Evolutionary conservation across 2,113 vertebrate genomes (phyloP).

Genomic region (Craseonycteris thonglongyai): DNA sequence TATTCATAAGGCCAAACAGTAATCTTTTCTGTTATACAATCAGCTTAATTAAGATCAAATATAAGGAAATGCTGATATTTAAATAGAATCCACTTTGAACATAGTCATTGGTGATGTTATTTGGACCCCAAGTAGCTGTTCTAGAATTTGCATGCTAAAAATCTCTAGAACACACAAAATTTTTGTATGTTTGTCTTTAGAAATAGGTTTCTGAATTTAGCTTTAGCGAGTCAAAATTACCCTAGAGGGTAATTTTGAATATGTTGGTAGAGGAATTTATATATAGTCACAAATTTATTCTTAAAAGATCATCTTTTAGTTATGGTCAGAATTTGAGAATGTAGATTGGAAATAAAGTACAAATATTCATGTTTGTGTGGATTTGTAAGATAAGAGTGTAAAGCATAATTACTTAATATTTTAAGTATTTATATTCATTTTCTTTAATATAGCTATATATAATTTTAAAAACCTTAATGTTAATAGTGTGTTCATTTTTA

Average conservation of each 20-base stretch:
- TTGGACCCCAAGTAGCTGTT: constrained; percentile 62
- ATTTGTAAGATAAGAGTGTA: constrained; percentile 51
- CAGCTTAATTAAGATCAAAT: constrained; percentile 26
- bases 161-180: constrained; percentile 40
- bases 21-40: constrained; percentile 62
- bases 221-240: constrained; percentile 24
- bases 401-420: constrained; percentile 11
- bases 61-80: background rate
- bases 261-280: constrained; percentile 41
- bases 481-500: constrained; percentile 43
- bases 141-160: constrained; percentile 72
- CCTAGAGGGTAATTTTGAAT: constrained; percentile 43
- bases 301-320: constrained; percentile 44
- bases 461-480: constrained; percentile 53
- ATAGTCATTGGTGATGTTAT: constrained; percentile 44
- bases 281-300: constrained; percentile 47
- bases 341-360: constrained; percentile 41
- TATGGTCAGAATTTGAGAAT: constrained; percentile 48
- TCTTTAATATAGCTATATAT: constrained; percentile 41
- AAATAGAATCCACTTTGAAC: constrained; percentile 32
- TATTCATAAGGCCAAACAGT: constrained; percentile 61
- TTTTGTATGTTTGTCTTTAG: constrained; percentile 42
- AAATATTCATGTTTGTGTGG: constrained; percentile 55
- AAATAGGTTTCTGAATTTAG: constrained; percentile 49
- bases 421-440: constrained; percentile 59